Evolutionary conservation across 2,888 invertebrate genomes (phyloP).

Genomic region (Dryobotodes eremita): DNA sequence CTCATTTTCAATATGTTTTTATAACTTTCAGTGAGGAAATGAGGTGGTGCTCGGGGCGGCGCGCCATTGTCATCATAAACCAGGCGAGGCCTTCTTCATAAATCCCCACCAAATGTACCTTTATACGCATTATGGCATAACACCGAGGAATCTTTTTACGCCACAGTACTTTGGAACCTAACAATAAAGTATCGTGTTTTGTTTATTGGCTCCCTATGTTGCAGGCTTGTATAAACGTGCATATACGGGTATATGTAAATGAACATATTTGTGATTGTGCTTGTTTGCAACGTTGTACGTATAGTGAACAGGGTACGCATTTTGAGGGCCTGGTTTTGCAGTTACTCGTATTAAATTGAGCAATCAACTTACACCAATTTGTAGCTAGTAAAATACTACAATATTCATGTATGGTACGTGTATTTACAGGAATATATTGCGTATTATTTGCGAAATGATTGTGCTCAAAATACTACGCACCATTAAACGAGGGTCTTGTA

Average conservation of each 20-base stretch:
- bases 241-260: no score
- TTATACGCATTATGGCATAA: conserved; percentile 89
- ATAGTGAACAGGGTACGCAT: neutral
- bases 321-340: conserved; percentile 6
- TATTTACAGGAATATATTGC: neutral
- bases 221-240: neutral
- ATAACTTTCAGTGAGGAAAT: conserved; percentile 90
- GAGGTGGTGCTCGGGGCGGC: conserved; percentile 88
- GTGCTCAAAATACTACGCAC: conserved; percentile 47
- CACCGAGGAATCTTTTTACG: conserved; percentile 80
- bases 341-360: conserved; percentile 12
- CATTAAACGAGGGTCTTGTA: conserved; percentile 54
- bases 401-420: neutral
- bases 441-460: conserved; percentile 21
- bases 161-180: conserved; percentile 84
- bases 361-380: conserved; percentile 29
- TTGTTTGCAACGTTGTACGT: neutral
- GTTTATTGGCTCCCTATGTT: conserved; percentile 70
- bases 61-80: conserved; percentile 90
- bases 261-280: neutral
- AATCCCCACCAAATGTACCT: conserved; percentile 89
- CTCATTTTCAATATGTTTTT: conserved; percentile 91
- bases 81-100: conserved; percentile 88
- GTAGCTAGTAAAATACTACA: neutral
- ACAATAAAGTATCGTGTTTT: conserved; percentile 80